Conservation (phyloP, 1,140 invertebrate genomes). For the Trichonephila clavata region DNA sequence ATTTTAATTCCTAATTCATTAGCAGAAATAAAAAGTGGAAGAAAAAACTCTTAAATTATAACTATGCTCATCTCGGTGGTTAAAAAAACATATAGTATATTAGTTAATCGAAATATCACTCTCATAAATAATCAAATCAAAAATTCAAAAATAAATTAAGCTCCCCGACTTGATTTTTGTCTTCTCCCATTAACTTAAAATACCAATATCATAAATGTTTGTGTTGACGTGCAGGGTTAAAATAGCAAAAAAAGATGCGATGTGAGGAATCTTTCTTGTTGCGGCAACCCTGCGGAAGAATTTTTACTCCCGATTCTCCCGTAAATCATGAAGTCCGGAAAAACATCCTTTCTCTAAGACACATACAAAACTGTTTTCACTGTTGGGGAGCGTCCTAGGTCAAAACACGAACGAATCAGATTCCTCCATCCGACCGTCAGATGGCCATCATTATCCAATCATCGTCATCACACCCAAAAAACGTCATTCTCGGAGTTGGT, state of each 20-base stretch:
- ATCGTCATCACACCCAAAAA: constrained; percentile 52
- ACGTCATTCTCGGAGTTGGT: constrained; percentile 43
- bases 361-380: constrained; percentile 5
- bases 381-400: constrained; percentile 32
- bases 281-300: constrained; percentile 33
- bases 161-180: neutral
- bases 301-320: constrained; percentile 29
- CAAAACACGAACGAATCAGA: constrained; percentile 65
- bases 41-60: too few species aligned
- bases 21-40: too few species aligned
- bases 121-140: neutral
- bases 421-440: constrained; percentile 48
- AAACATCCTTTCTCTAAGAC: neutral
- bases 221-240: neutral
- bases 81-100: too few species aligned
- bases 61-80: too few species aligned
- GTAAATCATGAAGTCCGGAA: constrained; percentile 21
- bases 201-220: neutral
- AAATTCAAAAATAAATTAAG: neutral
- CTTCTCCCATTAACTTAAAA: neutral
- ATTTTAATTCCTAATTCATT: too few species aligned
- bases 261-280: neutral
- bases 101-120: too few species aligned
- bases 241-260: neutral
- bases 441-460: constrained; percentile 69